These are phyloP conservation scores for Danio rerio DNA, from an alignment of 2,113 vertebrate species.

Conservation along the genomic window DNA sequence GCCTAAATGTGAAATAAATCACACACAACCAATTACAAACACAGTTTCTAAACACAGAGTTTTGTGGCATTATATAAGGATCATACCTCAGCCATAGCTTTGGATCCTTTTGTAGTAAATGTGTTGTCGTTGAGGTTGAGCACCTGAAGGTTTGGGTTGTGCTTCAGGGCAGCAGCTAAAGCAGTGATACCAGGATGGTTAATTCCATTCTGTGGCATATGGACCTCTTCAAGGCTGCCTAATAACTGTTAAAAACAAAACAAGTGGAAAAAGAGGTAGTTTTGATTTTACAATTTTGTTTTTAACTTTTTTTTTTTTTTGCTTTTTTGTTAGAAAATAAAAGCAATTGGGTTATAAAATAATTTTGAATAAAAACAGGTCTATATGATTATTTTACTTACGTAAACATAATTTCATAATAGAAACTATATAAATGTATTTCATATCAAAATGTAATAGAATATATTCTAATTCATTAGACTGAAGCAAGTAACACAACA, in stretches of 20 bases:
- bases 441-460: no score
- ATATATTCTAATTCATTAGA: no score
- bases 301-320: neutral
- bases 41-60: neutral
- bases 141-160: slow-evolving; percentile 85
- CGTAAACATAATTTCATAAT: no score
- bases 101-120: slow-evolving; percentile 91
- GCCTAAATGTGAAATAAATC: slow-evolving; percentile 74
- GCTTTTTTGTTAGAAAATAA: no score
- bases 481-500: no score
- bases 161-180: slow-evolving; percentile 87
- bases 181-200: slow-evolving; percentile 91
- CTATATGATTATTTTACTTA: no score
- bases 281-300: neutral
- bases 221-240: slow-evolving; percentile 92
- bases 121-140: slow-evolving; percentile 99
- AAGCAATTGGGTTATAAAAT: no score
- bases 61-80: neutral
- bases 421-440: no score
- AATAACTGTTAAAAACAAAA: slow-evolving; percentile 79
- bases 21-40: neutral
- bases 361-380: no score
- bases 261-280: neutral
- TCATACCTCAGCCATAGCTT: slow-evolving; percentile 92
- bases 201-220: slow-evolving; percentile 98